Percentiles rank a stretch among this genome's conserved stretches.
These are phyloP conservation scores for Tapera naevia DNA, from an alignment of 2,797 vertebrate genomes.

Conservation along the genomic window DNA sequence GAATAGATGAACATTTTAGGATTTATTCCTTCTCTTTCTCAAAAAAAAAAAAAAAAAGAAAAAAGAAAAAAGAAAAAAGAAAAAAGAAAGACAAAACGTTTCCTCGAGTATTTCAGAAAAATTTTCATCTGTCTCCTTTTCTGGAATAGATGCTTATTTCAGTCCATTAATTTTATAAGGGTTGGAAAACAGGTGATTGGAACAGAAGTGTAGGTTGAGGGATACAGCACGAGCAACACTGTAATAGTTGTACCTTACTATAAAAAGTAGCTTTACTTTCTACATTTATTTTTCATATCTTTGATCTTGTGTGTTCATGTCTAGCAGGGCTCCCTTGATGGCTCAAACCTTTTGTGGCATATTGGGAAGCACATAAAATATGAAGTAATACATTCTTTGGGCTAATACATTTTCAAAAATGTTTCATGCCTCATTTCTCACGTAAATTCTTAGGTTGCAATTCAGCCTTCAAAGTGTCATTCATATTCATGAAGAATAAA, in stretches of 20 bases:
- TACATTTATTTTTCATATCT: slow-evolving; percentile 59
- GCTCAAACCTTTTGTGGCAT: slow-evolving; percentile 59
- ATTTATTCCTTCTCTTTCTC: neutral
- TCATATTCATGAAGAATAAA: slow-evolving; percentile 75
- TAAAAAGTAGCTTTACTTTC: slow-evolving; percentile 37
- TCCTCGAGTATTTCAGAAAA: neutral
- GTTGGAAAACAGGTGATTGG: neutral
- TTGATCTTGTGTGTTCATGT: slow-evolving; percentile 63
- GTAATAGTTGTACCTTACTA: neutral
- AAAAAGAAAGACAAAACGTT: neutral
- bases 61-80: neutral
- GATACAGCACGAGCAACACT: neutral
- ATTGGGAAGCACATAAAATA: slow-evolving; percentile 73
- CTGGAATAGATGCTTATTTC: neutral
- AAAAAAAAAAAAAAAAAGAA: neutral
- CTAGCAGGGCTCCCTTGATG: slow-evolving; percentile 48
- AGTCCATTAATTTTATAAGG: neutral
- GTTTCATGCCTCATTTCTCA: slow-evolving; percentile 78
- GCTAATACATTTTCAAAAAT: slow-evolving; percentile 76
- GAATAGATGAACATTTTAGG: neutral
- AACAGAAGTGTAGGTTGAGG: neutral
- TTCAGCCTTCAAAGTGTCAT: slow-evolving; percentile 72
- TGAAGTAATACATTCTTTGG: slow-evolving; percentile 70
- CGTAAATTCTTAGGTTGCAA: slow-evolving; percentile 75
- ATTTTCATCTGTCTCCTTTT: neutral